Evolutionary conservation across 2,888 invertebrate genomes (phyloP), one percentile per base, ranked within the genome.

Genomic region (Acanthopleura granulata): DNA sequence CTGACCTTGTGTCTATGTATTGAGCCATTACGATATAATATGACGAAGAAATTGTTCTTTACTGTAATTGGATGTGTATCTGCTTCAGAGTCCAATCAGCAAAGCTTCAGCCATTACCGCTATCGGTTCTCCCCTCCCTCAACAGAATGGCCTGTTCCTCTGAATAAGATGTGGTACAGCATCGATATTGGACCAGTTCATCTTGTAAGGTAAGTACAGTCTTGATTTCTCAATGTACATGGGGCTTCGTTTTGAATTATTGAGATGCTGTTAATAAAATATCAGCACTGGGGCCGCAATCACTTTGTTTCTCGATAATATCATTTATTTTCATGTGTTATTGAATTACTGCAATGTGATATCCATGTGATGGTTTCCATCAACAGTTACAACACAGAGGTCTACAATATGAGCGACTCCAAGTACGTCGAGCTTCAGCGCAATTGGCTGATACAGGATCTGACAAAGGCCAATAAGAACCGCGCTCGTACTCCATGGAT

Each of bases 351-450:
- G 9, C 40, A 40, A 9, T 6, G 9, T 40, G 40, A 40, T 40
- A 40, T 40, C 9, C 40, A 40, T 9, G 3, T 57, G 57, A 6
- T n/a, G 6, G 57, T n/a, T 6, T 27, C 4, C 14, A 6, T 66
- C 25, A 22, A 22, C 66, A 66, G 66, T 27, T 84, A 84, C 72
- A 84, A 84, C 50, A 83, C 87, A 9, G 86, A 88, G 74, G 81
- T 84, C 3, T 84, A 86, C 62, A 82, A 81, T 74, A 80, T 81
- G 14, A 66, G 16, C 15, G 92, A 94, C 16, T 93, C 94, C 81
- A 96, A 96, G 90, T 97, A 81, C 71, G 75, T 81, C 0, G 77
- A 81, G 0, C 61, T 76, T 11, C 83, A 84, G 78, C 73, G 86
- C 30, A 72, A 76, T 11, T 88, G 88, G 88, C 76, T 88, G 25